Percentiles rank a stretch among this genome's conserved stretches.
These are phyloP conservation scores for Drosophila auraria DNA, from an alignment of 1,140 invertebrate species.

Conservation along the genomic window DNA sequence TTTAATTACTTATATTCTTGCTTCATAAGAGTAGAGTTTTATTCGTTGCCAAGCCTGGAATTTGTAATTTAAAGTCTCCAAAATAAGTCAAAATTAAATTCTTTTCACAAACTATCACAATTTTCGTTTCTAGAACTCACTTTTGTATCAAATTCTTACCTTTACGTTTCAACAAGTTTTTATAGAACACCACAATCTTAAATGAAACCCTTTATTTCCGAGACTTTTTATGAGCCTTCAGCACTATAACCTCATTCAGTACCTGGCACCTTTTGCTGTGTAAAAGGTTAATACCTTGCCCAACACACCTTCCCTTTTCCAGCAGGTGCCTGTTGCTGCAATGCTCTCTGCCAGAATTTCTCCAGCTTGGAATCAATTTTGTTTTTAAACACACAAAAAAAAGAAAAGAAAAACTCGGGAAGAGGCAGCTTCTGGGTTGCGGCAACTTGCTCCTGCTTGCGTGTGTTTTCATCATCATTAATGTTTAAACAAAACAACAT, in stretches of 20 bases:
- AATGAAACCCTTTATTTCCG: background rate
- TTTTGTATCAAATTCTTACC: too few relatives aligned
- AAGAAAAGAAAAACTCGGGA: constrained; percentile 15
- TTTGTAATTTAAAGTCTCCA: background rate
- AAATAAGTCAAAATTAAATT: background rate
- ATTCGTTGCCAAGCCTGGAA: too few relatives aligned
- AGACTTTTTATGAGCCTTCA: background rate
- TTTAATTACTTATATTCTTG: background rate
- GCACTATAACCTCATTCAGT: too few relatives aligned
- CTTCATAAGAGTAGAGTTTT: background rate
- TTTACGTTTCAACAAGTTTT: background rate
- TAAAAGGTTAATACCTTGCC: constrained; percentile 3
- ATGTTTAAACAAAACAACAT: constrained; percentile 83
- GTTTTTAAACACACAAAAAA: constrained; percentile 33
- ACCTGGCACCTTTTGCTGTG: background rate
- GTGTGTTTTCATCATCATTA: constrained; percentile 81
- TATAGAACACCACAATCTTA: background rate
- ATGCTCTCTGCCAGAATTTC: constrained; percentile 22
- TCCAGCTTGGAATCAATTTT: constrained; percentile 33
- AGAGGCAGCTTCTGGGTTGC: constrained; percentile 35
- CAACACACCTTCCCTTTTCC: background rate
- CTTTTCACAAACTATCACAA: background rate
- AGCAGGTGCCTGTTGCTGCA: constrained; percentile 38
- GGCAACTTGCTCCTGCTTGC: constrained; percentile 46
- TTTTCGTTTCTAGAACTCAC: background rate